Percentiles rank a stretch among this genome's conserved stretches.
These are phyloP conservation scores for Phortica okadai DNA, from an alignment of 2,888 invertebrate genomes.

Conservation along the genomic window DNA sequence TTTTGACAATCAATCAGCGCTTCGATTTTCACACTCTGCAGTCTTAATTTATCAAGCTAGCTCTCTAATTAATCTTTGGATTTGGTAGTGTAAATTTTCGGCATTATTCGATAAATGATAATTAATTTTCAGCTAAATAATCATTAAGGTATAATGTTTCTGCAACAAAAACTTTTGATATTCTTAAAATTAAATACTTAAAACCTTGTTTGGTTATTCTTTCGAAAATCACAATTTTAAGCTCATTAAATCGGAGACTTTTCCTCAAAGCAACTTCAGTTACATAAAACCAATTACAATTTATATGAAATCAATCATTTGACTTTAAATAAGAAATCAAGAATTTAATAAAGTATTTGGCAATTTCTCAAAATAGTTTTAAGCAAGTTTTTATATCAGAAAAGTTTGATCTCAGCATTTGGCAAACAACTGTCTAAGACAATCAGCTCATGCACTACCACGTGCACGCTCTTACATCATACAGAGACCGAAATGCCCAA, in stretches of 20 bases:
- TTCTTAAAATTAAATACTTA: not conserved
- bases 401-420: constrained; percentile 13
- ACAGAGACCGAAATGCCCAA: not conserved
- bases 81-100: constrained; percentile 11
- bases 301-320: too few relatives aligned
- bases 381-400: not conserved
- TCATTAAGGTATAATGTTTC: not conserved
- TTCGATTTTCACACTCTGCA: not conserved
- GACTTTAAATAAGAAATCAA: too few relatives aligned
- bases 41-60: constrained; percentile 45
- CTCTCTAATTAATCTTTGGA: constrained; percentile 41
- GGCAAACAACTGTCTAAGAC: not conserved
- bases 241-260: too few relatives aligned
- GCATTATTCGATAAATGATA: not conserved
- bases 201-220: not conserved
- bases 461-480: not conserved
- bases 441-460: not conserved
- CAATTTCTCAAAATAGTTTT: constrained; percentile 9
- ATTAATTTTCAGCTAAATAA: not conserved
- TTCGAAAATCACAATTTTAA: not conserved
- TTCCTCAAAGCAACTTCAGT: too few relatives aligned
- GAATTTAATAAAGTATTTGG: not conserved
- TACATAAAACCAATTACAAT: too few relatives aligned
- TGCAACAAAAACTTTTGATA: constrained; percentile 8
- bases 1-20: not conserved